Evolutionary conservation across 2,113 vertebrate genomes (phyloP), one percentile per base, ranked within the genome.

Genomic region (Saiga tatarica): DNA sequence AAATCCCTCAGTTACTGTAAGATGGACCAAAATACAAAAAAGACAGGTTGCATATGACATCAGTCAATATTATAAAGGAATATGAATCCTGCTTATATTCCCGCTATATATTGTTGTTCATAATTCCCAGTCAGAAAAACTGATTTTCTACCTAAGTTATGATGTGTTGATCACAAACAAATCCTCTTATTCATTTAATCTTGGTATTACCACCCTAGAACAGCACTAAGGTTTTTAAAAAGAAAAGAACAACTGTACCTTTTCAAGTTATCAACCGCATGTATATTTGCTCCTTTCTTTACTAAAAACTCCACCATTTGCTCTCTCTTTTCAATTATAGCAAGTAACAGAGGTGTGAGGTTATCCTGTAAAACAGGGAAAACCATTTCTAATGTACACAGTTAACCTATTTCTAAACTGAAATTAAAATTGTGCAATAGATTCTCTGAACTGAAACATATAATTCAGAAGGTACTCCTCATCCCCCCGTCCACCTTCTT

Each of bases 241-340:
- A 78, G 45, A 19, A 21, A 7, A 59, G 42, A 94, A 91, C 4
- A 76, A 95, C 53, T 93, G 62, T 97, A 99, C 99, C 99, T 99
- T 98, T 98, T 96, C 47, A 62, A 74, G 0, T 94, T 97, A 97
- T 99, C 99, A 64, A 97, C 95, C 39, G 97, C 95, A 96, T 99
- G 98, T 33, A 99, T 98, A 0, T 99, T 97, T 55, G 99, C 99
- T 87, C 98, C 98, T 94, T 99, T 98, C 83, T 98, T 99, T 50
- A 99, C 97, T 5, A 99, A 98, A 96, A 99, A 99, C 82, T 99
- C 99, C 11, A 98, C 98, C 98, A 99, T 99, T 60, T 99, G 99
- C 0, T 98, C 95, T 9, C 99, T 99, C 76, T 99, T 99, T 97
- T 99, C 99, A 0, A 98, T 99, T 67, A 99, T 91, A 74, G 99